phyloP scores from a whole-genome alignment of 2,113 vertebrate species.

The Eclectus roratus region DNA sequence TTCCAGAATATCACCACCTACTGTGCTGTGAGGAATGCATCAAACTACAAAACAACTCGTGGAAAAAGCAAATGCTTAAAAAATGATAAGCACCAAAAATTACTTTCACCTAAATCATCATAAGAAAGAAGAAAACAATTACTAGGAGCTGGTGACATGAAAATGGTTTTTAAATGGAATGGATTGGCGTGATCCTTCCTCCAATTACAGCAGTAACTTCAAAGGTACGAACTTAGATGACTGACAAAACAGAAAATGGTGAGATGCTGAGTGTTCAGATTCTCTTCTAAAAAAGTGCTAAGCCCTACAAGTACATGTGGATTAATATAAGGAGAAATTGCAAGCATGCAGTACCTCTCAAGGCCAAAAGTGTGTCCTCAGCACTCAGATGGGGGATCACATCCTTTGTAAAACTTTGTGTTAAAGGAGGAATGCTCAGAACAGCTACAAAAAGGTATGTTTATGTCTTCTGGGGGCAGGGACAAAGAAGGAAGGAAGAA shows the following conservation, averaged over 20 bases:
- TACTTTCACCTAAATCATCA: background rate
- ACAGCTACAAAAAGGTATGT: background rate
- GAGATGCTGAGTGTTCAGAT: background rate
- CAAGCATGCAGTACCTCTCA: background rate
- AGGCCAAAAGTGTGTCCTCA: background rate
- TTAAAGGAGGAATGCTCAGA: background rate
- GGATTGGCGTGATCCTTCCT: background rate
- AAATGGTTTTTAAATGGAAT: background rate
- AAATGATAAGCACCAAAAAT: background rate
- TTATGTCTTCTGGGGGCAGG: background rate
- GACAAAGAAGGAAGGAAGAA: background rate
- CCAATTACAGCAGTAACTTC: background rate
- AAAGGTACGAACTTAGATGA: background rate
- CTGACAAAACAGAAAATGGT: background rate
- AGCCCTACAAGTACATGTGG: background rate
- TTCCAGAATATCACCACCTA: background rate
- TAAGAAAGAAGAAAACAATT: background rate
- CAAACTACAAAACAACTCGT: background rate
- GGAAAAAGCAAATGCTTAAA: background rate
- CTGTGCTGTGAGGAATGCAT: background rate
- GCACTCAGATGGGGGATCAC: fast-evolving
- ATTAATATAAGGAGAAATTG: background rate
- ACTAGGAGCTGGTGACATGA: background rate
- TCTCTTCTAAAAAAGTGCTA: background rate
- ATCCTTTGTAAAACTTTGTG: background rate